Percentiles rank a stretch among this genome's conserved stretches.
phyloP scores from a whole-genome alignment of 2,888 invertebrate species.

The Mantis religiosa region DNA sequence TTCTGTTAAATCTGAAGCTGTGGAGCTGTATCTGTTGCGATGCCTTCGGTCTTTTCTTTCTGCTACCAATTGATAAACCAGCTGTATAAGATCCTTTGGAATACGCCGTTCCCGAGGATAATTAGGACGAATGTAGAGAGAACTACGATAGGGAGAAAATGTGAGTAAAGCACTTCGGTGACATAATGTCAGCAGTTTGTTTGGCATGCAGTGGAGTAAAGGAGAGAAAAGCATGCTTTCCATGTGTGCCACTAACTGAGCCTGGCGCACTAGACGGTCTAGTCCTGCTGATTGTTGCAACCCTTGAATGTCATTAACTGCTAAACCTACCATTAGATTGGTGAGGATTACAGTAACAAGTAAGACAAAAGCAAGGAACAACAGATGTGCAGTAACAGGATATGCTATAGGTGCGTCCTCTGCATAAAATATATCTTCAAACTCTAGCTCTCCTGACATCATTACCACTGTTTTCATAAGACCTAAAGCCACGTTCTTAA shows the following conservation, averaged over 20 bases:
- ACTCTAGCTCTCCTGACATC: constrained; percentile 86
- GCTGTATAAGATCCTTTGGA: constrained; percentile 69
- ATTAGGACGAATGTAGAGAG: constrained; percentile 73
- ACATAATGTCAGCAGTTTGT: constrained; percentile 59
- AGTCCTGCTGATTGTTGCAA: constrained; percentile 56
- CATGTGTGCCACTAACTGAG: constrained; percentile 74
- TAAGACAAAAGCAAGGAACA: constrained; percentile 72
- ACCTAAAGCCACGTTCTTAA: constrained; percentile 58
- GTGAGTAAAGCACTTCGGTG: constrained; percentile 71
- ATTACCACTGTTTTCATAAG: constrained; percentile 77
- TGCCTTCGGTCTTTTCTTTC: constrained; percentile 53
- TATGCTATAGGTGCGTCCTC: constrained; percentile 54
- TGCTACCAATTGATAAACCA: constrained; percentile 69
- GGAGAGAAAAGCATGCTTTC: constrained; percentile 80
- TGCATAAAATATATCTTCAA: constrained; percentile 74
- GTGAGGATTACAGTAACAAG: constrained; percentile 78
- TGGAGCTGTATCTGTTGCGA: not conserved
- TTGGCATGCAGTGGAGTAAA: constrained; percentile 55
- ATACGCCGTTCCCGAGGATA: constrained; percentile 74
- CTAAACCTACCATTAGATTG: constrained; percentile 78
- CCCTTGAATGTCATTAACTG: constrained; percentile 77
- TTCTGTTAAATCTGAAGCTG: not conserved
- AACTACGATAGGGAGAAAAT: constrained; percentile 67
- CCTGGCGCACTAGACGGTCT: constrained; percentile 75
- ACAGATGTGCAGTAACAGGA: constrained; percentile 68